phyloP scores from a whole-genome alignment of 2,113 vertebrate genomes.

The Colistium nudipinnis region DNA sequence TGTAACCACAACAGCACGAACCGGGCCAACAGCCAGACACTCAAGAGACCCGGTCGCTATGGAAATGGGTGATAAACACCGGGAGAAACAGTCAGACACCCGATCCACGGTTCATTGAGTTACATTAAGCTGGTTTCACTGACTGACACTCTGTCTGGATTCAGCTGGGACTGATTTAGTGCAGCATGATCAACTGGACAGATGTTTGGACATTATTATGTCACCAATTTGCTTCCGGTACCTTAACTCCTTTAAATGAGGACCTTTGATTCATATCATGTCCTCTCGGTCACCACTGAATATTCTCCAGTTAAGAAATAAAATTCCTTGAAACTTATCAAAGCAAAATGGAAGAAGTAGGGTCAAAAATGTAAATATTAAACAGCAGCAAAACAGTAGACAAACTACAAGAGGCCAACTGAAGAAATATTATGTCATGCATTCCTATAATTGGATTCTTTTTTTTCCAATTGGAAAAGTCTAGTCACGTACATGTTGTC shows the following conservation, averaged over 20 bases:
- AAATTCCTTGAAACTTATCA: background rate
- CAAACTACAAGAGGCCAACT: background rate
- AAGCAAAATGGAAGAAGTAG: no score
- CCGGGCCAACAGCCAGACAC: slow-evolving; percentile 86
- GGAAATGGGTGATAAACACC: slow-evolving; percentile 89
- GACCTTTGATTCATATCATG: background rate
- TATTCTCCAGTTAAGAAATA: background rate
- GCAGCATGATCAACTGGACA: slow-evolving; percentile 27
- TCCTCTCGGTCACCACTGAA: background rate
- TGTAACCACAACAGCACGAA: slow-evolving; percentile 94
- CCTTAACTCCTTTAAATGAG: slow-evolving; percentile 38
- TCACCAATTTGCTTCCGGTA: slow-evolving; percentile 43
- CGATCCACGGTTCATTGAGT: slow-evolving; percentile 75
- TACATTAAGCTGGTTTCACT: slow-evolving; percentile 60
- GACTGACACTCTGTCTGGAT: slow-evolving; percentile 57
- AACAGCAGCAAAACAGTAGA: background rate
- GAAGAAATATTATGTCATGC: no score
- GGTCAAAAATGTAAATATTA: background rate
- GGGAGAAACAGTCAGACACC: slow-evolving; percentile 87
- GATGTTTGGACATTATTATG: slow-evolving; percentile 48
- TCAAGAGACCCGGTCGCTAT: slow-evolving; percentile 86
- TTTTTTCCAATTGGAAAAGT: background rate
- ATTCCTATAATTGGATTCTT: no score
- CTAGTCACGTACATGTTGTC: background rate
- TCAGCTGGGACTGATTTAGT: slow-evolving; percentile 52